phyloP scores from a whole-genome alignment of 2,888 invertebrate genomes.

The Drosophila multiciliata region DNA sequence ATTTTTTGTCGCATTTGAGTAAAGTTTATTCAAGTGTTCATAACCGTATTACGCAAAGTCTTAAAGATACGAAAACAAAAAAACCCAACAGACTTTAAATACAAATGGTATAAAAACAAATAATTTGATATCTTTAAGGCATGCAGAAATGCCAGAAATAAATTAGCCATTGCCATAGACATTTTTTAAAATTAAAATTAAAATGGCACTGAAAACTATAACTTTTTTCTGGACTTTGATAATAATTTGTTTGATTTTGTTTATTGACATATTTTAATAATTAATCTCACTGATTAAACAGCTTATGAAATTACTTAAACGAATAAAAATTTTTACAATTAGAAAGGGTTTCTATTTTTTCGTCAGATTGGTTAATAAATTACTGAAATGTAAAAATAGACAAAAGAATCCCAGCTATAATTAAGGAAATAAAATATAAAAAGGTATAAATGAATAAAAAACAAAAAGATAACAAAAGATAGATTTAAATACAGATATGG shows the following conservation, averaged over 20 bases:
- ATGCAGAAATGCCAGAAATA: not conserved
- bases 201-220: not conserved
- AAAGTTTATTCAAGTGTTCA: constrained; percentile 39
- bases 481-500: not conserved
- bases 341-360: not conserved
- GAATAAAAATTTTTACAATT: not conserved
- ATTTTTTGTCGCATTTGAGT: constrained; percentile 12
- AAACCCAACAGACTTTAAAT: not conserved
- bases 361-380: not conserved
- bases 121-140: not conserved
- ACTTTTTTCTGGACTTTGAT: no score
- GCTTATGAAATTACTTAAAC: not conserved
- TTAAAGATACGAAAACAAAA: not conserved
- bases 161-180: no score
- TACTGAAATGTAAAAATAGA: not conserved
- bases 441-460: not conserved
- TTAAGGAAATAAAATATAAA: not conserved
- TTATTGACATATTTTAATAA: not conserved
- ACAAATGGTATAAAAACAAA: not conserved
- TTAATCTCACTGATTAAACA: not conserved
- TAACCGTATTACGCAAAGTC: not conserved
- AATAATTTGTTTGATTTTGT: not conserved
- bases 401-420: not conserved
- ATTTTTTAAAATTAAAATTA: not conserved
- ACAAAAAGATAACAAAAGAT: not conserved